phyloP scores from a whole-genome alignment of 2,113 vertebrate genomes.

The Hystrix brachyura region DNA sequence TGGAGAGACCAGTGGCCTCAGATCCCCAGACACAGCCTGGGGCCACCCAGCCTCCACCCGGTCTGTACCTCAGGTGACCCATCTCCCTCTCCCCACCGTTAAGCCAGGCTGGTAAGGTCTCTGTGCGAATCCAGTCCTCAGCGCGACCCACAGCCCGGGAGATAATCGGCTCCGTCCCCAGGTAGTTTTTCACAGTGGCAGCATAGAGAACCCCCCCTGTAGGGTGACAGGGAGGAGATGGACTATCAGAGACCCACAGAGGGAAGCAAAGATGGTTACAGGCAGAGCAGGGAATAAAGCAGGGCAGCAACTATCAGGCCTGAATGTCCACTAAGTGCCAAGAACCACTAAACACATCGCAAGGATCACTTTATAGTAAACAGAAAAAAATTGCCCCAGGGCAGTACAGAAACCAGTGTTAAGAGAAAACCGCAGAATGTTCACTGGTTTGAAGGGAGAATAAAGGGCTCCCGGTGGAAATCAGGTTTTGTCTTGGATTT shows the following conservation, averaged over 20 bases:
- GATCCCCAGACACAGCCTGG: neutral
- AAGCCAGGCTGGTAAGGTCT: slow-evolving; percentile 92
- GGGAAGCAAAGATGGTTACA: neutral
- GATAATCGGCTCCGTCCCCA: slow-evolving; percentile 93
- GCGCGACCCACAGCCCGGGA: slow-evolving; percentile 90
- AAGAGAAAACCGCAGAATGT: neutral
- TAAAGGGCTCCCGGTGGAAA: neutral
- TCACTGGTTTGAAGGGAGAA: neutral
- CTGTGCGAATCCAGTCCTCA: slow-evolving; percentile 92
- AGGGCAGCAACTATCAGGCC: neutral
- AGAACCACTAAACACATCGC: neutral
- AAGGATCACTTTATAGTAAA: neutral
- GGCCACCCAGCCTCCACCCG: neutral
- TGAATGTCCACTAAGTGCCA: neutral
- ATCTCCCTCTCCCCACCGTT: slow-evolving; percentile 88
- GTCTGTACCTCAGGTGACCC: neutral
- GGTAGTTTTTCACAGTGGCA: slow-evolving; percentile 94
- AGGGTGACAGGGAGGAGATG: neutral
- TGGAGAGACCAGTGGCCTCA: slow-evolving; percentile 77
- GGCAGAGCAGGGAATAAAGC: neutral
- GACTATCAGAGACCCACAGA: slow-evolving; percentile 34
- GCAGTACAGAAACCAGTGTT: neutral
- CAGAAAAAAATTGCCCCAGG: neutral
- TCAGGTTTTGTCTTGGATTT: neutral
- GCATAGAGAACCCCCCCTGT: slow-evolving; percentile 91